Evolutionary conservation across 1,140 invertebrate species (phyloP).

Genomic region (Triops longicaudatus): DNA sequence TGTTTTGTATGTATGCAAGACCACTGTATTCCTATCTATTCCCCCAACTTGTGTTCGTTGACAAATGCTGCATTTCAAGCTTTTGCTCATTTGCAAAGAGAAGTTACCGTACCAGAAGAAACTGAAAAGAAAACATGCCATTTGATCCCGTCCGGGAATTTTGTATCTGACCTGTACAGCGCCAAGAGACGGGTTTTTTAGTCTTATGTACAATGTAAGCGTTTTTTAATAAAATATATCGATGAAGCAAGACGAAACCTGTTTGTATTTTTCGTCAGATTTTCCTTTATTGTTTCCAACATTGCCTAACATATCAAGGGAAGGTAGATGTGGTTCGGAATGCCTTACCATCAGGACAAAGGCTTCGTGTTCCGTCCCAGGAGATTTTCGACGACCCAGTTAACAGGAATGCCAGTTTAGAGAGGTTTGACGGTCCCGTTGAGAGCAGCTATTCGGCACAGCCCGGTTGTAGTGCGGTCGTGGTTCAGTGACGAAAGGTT

Average conservation of each 20-base stretch:
- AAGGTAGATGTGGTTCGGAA: too few species aligned
- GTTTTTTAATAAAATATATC: background rate
- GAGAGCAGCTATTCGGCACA: too few species aligned
- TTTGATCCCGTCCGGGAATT: background rate
- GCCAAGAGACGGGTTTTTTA: background rate
- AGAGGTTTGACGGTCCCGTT: too few species aligned
- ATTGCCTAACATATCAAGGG: too few species aligned
- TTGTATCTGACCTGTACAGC: conserved; percentile 6
- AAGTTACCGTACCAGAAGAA: background rate
- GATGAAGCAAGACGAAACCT: background rate
- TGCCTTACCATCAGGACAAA: too few species aligned
- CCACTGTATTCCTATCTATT: background rate
- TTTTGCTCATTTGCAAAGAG: background rate
- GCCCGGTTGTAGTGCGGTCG: too few species aligned
- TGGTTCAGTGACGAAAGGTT: too few species aligned
- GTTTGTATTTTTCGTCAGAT: background rate
- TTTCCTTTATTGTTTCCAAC: too few species aligned
- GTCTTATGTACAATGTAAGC: background rate
- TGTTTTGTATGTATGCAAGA: background rate
- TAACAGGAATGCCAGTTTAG: too few species aligned
- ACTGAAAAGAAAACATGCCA: background rate
- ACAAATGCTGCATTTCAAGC: background rate
- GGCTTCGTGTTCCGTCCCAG: too few species aligned
- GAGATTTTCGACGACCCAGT: too few species aligned
- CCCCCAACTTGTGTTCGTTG: background rate